Percentiles rank a stretch among this genome's conserved stretches.
phyloP scores from a whole-genome alignment of 2,797 vertebrate species.

The Characodon lateralis region DNA sequence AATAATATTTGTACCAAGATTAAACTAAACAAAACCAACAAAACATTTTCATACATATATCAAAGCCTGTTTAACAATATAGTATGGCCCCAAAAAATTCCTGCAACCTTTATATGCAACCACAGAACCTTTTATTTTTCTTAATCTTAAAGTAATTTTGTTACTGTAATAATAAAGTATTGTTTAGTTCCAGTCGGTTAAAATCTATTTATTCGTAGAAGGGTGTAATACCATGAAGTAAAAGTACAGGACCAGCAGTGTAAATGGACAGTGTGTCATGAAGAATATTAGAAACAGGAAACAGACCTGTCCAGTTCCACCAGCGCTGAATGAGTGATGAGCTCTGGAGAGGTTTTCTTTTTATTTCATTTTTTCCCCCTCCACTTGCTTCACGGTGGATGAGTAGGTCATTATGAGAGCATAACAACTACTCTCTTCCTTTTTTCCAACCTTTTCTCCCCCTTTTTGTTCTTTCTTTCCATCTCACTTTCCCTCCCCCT shows the following conservation, averaged over 20 bases:
- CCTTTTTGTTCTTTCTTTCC: constrained; percentile 35
- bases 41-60: too few relatives aligned
- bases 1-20: too few relatives aligned
- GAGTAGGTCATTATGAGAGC: constrained; percentile 68
- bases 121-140: too few relatives aligned
- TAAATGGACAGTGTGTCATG: constrained; percentile 81
- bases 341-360: constrained; percentile 67
- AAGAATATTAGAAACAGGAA: constrained; percentile 79
- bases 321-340: constrained; percentile 79
- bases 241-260: constrained; percentile 67
- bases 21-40: too few relatives aligned
- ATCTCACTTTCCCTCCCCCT: constrained; percentile 48
- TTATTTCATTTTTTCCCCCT: constrained; percentile 38
- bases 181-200: background rate
- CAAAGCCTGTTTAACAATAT: too few relatives aligned
- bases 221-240: constrained; percentile 50
- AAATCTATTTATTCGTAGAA: background rate
- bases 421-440: constrained; percentile 57
- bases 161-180: background rate
- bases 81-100: background rate
- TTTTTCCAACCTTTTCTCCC: constrained; percentile 5
- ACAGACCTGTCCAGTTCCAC: constrained; percentile 73
- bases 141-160: background rate
- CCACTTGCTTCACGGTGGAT: constrained; percentile 62
- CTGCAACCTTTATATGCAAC: too few relatives aligned